These are phyloP conservation scores for Psephotus haematonotus DNA, from an alignment of 2,113 vertebrate genomes.

Conservation along the genomic window DNA sequence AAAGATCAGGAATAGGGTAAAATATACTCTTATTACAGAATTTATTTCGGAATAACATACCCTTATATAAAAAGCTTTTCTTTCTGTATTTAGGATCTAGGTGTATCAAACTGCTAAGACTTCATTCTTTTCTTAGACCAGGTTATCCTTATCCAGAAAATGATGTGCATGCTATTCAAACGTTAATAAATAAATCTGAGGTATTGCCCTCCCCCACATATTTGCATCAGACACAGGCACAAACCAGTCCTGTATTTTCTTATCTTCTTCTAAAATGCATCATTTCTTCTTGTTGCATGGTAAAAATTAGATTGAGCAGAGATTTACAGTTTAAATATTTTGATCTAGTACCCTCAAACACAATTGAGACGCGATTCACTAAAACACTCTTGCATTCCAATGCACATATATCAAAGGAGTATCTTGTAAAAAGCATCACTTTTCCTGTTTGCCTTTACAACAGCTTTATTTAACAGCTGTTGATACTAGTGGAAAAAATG, in stretches of 20 bases:
- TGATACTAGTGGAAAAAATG: background rate
- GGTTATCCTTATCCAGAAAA: background rate
- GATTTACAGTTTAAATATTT: background rate
- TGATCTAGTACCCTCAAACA: background rate
- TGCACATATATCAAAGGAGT: background rate
- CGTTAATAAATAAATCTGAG: background rate
- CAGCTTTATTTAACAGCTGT: rapidly evolving
- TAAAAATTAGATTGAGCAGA: background rate
- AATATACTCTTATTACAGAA: background rate
- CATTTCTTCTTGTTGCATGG: background rate
- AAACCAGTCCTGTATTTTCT: rapidly evolving
- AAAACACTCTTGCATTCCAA: background rate
- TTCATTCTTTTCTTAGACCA: background rate
- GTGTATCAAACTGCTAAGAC: background rate
- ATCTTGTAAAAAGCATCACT: background rate
- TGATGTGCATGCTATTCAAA: background rate
- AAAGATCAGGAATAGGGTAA: background rate
- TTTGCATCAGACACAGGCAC: background rate
- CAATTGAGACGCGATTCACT: background rate
- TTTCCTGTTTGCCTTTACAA: background rate
- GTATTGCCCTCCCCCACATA: background rate
- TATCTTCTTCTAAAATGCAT: background rate
- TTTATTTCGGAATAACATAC: background rate
- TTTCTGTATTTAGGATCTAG: background rate
- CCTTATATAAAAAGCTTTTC: background rate